Evolutionary conservation across 2,797 vertebrate species (phyloP), one percentile per base, ranked within the genome.

Genomic region (Hirundo rustica): DNA sequence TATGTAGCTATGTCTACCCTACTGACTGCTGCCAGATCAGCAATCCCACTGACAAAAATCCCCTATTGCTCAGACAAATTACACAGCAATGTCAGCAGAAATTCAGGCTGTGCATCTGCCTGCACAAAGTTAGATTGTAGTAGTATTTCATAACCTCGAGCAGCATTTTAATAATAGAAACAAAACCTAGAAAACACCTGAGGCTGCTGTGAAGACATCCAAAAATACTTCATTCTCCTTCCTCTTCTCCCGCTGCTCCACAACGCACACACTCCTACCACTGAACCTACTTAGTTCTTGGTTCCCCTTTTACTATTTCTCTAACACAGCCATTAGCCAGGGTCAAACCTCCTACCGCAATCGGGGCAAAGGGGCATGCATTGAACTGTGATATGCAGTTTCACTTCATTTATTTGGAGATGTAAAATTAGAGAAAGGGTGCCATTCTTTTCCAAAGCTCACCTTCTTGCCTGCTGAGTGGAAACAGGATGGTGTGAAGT

Each of bases 241-340:
- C 54, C 79, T 89, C 76, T 74, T 72, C 45, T 68, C 40, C 10
- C 88, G 23, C 40, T 19, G 15, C 42, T 67, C 54, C 3, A 7
- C 15, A 53, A 61, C 30, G 10, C 30, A 60, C 6, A 76, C 5
- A 74, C 2, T 4, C 54, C 30, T 57, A 20, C 16, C 44, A 54
- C 47, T 45, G 22, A 68, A 84, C 5, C 11, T 51, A 42, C 16
- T 66, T 50, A 22, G 22, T 0, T 0, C 9, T 51, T 3, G 1
- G 30, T 68, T 93, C 57, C 44, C 32, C 48, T 77, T 84, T 64
- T 30, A n/a, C 29, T 45, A 1, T 12, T 89, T 88, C 38, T 53
- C 34, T 71, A 72, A 38, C 25, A 62, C 0, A 2, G 53, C 10
- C 34, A 44, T 34, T 22, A n/a, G 12, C 51, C 30, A 53, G 38